Conservation (phyloP, 2,888 invertebrate species). For the Parnassius smintheus region DNA sequence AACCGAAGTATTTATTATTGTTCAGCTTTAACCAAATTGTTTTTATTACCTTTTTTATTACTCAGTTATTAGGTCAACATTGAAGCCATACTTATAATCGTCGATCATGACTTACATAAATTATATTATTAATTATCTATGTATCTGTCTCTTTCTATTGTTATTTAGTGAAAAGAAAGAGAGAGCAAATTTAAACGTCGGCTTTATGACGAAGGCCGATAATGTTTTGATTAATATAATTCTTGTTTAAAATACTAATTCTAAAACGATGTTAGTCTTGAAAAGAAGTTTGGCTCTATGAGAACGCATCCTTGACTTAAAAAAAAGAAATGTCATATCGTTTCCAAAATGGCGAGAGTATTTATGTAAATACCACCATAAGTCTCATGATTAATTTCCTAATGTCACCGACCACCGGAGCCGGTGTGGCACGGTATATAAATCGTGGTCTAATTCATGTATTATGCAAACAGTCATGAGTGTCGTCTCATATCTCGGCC, state of each 20-base stretch:
- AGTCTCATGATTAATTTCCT: slow-evolving; percentile 36
- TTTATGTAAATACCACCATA: slow-evolving; percentile 23
- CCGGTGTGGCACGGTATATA: slow-evolving; percentile 43
- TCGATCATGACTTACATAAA: no score
- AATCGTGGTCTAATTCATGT: slow-evolving; percentile 58
- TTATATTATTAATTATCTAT: no score
- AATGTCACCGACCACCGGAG: slow-evolving; percentile 34
- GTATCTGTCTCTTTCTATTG: no score
- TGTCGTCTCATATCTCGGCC: slow-evolving; percentile 58
- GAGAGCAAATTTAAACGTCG: no score
- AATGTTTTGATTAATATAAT: no score
- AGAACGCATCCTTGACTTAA: not conserved
- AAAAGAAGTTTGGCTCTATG: no score
- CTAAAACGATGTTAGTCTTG: no score
- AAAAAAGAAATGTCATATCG: slow-evolving; percentile 9
- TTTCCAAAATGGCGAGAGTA: slow-evolving; percentile 11
- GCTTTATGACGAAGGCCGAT: no score
- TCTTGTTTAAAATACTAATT: no score
- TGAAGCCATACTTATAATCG: no score
- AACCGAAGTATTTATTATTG: slow-evolving; percentile 6
- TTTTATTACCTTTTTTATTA: not conserved
- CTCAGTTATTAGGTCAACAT: no score
- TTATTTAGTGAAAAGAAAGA: no score
- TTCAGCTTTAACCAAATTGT: slow-evolving; percentile 11
- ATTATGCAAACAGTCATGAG: slow-evolving; percentile 61